Evolutionary conservation across 2,113 vertebrate species (phyloP), one percentile per base, ranked within the genome.

Genomic region (Dipodomys merriami): DNA sequence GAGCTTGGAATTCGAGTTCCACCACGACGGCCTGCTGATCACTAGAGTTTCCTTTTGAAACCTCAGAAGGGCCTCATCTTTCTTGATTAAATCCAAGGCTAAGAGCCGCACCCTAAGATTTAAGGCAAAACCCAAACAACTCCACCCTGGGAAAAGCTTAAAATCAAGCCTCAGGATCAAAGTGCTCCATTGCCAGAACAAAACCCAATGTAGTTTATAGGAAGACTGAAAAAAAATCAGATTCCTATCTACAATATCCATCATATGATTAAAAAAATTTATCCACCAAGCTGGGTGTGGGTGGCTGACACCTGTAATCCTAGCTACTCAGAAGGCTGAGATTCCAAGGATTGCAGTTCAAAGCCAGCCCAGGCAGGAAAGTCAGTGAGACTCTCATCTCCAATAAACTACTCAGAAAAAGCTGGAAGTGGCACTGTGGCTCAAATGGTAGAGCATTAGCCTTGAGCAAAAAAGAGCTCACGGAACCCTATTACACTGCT

Each of bases 1-100:
- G 74, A 79, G 64, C 79, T 76, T 60, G 15, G 62, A 82, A 67
- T 90, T 93, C 62, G 79, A 71, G 35, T 73, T 69, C 92, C 23
- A 65, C 62, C 25, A 72, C 53, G 73, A 78, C 44, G 25, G 29
- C 33, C 92, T 73, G 25, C 65, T 65, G 30, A 71, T 87, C 78
- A 88, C 69, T 65, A 6, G 29, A 19, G 16, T 86, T 95, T 94
- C 76, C 71, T 86, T 86, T 57, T 65, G 76, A 86, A 95, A 67
- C n/a, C 16, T 27, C 49, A 77, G 85, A 71, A 87, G 44, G 74
- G 22, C 76, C 80, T 95, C n/a, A 92, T n/a, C 53, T 16, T 57
- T 88, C 73, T 22, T 62, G 88, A 91, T 85, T 94, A 94, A 76
- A 85, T 68, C 60, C 16, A 73, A 80, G 53, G 60, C 49, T 72